Conservation (phyloP, 2,888 invertebrate species). For the Eulithis testata region DNA sequence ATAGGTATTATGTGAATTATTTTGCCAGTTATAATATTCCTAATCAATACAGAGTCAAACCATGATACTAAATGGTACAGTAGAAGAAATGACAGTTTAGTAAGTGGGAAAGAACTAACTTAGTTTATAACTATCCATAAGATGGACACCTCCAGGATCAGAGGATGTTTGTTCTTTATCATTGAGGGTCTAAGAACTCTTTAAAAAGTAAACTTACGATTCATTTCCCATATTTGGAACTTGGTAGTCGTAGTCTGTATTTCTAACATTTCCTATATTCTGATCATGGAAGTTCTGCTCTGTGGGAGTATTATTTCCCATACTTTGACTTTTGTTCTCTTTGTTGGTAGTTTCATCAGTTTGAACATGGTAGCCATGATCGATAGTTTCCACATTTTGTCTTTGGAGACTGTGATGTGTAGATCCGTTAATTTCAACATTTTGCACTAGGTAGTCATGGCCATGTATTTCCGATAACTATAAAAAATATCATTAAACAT, state of each 20-base stretch:
- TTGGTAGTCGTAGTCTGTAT: constrained; percentile 3
- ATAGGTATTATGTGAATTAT: too few relatives aligned
- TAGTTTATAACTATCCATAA: too few relatives aligned
- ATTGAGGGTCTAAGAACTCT: too few relatives aligned
- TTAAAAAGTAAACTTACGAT: constrained; percentile 10
- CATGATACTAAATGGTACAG: too few relatives aligned
- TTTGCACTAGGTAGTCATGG: constrained; percentile 2
- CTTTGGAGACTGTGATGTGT: constrained; percentile 1
- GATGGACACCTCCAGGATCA: too few relatives aligned
- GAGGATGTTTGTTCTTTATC: too few relatives aligned
- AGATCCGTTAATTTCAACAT: not conserved
- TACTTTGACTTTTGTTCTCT: not conserved
- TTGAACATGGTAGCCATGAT: not conserved
- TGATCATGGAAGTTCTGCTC: constrained; percentile 6
- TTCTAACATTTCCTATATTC: constrained; percentile 1
- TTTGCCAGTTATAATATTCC: too few relatives aligned
- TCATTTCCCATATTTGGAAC: constrained; percentile 13
- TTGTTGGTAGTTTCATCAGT: not conserved
- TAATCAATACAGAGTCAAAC: too few relatives aligned
- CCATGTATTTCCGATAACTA: constrained; percentile 8
- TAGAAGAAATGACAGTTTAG: too few relatives aligned
- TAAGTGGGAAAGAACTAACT: too few relatives aligned
- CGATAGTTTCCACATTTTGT: not conserved
- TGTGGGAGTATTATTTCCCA: constrained; percentile 1
- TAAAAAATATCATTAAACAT: too few relatives aligned